Base-by-base conservation (phyloP, 1,140 invertebrate genomes). In the Drosophila lacertosa region DNA sequence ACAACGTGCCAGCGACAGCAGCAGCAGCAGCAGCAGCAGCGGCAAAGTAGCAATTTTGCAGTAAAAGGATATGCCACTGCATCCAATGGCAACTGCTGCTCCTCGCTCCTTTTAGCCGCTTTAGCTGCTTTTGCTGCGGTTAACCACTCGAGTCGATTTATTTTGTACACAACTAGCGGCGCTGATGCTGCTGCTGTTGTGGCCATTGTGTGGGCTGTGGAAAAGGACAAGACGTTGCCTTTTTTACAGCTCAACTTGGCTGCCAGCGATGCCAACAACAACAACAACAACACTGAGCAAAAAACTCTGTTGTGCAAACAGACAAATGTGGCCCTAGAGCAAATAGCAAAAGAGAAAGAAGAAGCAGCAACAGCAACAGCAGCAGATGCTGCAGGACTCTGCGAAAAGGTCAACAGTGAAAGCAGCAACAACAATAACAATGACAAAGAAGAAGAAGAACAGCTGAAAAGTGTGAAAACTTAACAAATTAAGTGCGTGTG, bases 81-180 rank as follows among this genome's bases (percentile, higher is more conserved):
- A 24, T 10, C 9, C 62, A 44, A 22, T 2, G 24, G 24, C 24
- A 26, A 26, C 24, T 26, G 24, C 4, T 50, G 26, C 29, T 26
- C n/a, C n/a, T 22, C n/a, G 55, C 57, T 20, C 40, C 50, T 20
- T 24, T 44, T 22, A 40, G 40, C 40, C 32, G 22, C 18, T 33
- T 20, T n/a, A 33, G 15, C n/a, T 32, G 10, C 45, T 33, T 26
- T 26, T 62, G 45, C 67, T 86, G 80, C 73, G 80, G 80, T 86
- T 84, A 77, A 80, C 77, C 81, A 81, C 81, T 86, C 81, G 74
- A 86, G 64, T 88, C 81, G 74, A 86, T 86, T 86, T 86, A 81
- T 86, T 86, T 86, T 86, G 81, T 88, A 86, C 77, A 86, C 81
- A 86, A 86, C 79, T 86, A 72, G 63, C 65, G 71, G 40, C 40